phyloP scores from a whole-genome alignment of 2,888 invertebrate species.

The Tenthredo distinguenda region DNA sequence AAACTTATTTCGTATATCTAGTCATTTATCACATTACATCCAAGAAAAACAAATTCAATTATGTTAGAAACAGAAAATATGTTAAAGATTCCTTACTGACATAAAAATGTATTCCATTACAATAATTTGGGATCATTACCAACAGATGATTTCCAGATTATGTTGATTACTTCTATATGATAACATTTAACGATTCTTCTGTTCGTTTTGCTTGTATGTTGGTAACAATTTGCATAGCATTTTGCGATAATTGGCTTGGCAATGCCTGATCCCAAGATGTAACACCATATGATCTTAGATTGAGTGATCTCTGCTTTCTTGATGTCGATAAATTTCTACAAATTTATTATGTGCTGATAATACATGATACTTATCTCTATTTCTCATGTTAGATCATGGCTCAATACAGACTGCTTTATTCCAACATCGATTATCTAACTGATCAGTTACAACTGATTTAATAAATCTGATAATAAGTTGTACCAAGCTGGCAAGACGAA shows the following conservation, averaged over 20 bases:
- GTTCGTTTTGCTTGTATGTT: not conserved
- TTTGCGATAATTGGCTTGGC: slow-evolving; percentile 59
- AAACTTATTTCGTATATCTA: slow-evolving; percentile 16
- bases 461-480: not conserved
- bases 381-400: slow-evolving; percentile 4
- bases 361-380: not conserved
- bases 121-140: not conserved
- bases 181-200: not conserved
- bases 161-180: not conserved
- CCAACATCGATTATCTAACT: not conserved
- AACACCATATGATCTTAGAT: slow-evolving; percentile 58
- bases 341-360: slow-evolving; percentile 12
- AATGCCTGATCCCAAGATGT: slow-evolving; percentile 61
- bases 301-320: slow-evolving; percentile 59
- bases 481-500: not conserved
- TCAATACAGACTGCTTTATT: slow-evolving; percentile 33
- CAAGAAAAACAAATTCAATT: slow-evolving; percentile 11
- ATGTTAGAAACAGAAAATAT: not conserved
- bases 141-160: slow-evolving; percentile 23
- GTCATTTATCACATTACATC: not conserved
- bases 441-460: not conserved
- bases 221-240: not conserved
- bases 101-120: not conserved
- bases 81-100: not conserved
- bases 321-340: slow-evolving; percentile 62